Evolutionary conservation across 2,797 vertebrate species (phyloP).

Genomic region (Chrosomus eos): DNA sequence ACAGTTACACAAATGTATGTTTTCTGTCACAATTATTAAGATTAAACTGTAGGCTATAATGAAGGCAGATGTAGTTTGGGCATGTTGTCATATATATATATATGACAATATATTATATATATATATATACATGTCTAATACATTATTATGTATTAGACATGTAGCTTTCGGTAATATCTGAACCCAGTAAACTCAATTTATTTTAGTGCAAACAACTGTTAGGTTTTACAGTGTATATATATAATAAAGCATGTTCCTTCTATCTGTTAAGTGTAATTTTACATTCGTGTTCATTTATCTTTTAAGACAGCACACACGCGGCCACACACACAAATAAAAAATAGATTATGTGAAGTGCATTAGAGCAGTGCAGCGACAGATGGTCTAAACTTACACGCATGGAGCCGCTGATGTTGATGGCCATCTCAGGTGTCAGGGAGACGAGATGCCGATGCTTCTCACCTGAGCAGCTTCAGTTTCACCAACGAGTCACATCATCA

Average conservation of each 20-base stretch:
- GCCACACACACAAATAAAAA: background rate
- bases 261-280: background rate
- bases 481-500: background rate
- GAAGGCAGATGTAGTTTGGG: no score
- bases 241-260: background rate
- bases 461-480: conserved; percentile 37
- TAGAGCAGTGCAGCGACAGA: background rate
- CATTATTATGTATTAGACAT: no score
- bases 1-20: no score
- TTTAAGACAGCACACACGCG: background rate
- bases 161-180: no score
- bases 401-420: conserved; percentile 33
- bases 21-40: no score
- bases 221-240: no score
- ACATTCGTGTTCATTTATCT: background rate
- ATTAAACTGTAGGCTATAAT: no score
- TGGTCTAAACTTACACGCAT: conserved; percentile 41
- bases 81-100: no score
- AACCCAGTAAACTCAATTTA: no score
- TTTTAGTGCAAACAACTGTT: no score
- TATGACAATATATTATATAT: no score
- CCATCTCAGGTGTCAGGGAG: conserved; percentile 53
- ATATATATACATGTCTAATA: no score
- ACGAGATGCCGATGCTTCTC: conserved; percentile 31
- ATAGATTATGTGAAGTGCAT: conserved; percentile 2